These are phyloP conservation scores for Callitettix versicolor DNA, from an alignment of 1,140 invertebrate genomes.

Conservation along the genomic window DNA sequence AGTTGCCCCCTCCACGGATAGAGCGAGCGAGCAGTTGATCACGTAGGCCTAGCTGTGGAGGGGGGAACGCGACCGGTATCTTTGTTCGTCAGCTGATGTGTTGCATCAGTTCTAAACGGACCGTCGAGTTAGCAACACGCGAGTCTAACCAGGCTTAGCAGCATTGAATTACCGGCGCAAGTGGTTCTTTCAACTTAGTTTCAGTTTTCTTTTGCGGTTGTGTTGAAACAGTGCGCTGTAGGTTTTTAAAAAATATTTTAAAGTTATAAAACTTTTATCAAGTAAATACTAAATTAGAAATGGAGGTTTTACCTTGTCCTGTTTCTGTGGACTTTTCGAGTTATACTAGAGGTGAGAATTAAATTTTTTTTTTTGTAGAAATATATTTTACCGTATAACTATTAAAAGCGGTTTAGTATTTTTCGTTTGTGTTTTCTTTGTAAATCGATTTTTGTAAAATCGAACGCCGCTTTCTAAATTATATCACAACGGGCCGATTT, in stretches of 20 bases:
- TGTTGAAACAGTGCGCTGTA: constrained; percentile 6
- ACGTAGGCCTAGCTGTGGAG: constrained; percentile 13
- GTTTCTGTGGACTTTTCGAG: constrained; percentile 20
- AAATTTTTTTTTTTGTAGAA: background rate
- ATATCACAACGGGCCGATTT: background rate
- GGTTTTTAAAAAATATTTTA: no score
- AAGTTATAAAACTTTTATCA: background rate
- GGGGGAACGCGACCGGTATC: constrained; percentile 10
- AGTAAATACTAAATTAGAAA: constrained; percentile 3
- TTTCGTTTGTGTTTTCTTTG: background rate
- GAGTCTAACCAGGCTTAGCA: background rate
- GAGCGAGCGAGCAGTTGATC: constrained; percentile 3
- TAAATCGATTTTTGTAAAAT: background rate
- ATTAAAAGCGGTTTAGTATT: no score
- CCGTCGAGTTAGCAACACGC: background rate
- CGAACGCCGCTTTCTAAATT: background rate
- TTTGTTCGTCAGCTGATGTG: constrained; percentile 14
- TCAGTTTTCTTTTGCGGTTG: background rate
- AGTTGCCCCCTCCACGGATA: background rate
- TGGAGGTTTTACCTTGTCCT: constrained; percentile 23
- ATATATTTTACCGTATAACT: no score
- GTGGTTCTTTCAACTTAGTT: constrained; percentile 1
- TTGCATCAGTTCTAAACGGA: constrained; percentile 13
- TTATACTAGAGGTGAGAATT: constrained; percentile 13
- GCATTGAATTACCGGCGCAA: constrained; percentile 4